Conservation (phyloP, 2,888 invertebrate species). For the Hermaeophaga mercurialis region DNA sequence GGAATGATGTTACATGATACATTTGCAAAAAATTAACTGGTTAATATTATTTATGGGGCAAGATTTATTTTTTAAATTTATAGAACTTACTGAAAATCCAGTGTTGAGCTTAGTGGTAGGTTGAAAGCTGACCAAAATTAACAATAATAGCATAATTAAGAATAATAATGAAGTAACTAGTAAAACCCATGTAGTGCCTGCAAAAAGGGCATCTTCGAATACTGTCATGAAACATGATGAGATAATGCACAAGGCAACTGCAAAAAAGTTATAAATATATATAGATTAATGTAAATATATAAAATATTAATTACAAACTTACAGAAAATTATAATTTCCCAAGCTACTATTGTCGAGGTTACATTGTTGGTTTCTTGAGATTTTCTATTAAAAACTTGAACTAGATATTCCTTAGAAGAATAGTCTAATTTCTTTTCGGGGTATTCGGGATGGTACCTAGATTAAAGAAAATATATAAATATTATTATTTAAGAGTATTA, state of each 20-base stretch:
- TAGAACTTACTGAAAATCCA: conserved; percentile 67
- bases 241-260: conserved; percentile 51
- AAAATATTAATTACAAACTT: conserved; percentile 36
- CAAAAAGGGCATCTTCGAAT: conserved; percentile 51
- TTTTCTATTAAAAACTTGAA: conserved; percentile 59
- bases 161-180: conserved; percentile 50
- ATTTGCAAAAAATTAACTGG: no score
- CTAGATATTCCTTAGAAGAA: conserved; percentile 46
- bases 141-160: conserved; percentile 54
- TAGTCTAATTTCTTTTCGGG: conserved; percentile 48
- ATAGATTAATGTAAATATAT: not conserved
- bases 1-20: no score
- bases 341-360: conserved; percentile 58
- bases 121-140: conserved; percentile 64
- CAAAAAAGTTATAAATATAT: conserved; percentile 20
- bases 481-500: no score
- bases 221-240: conserved; percentile 51
- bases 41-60: no score
- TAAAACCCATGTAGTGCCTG: conserved; percentile 52
- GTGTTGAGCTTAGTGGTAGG: conserved; percentile 67
- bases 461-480: no score
- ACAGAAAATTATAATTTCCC: conserved; percentile 61
- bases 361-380: conserved; percentile 56
- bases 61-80: no score
- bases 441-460: conserved; percentile 57